Conservation (phyloP, 2,797 vertebrate species). For the Taenioides sp. region DNA sequence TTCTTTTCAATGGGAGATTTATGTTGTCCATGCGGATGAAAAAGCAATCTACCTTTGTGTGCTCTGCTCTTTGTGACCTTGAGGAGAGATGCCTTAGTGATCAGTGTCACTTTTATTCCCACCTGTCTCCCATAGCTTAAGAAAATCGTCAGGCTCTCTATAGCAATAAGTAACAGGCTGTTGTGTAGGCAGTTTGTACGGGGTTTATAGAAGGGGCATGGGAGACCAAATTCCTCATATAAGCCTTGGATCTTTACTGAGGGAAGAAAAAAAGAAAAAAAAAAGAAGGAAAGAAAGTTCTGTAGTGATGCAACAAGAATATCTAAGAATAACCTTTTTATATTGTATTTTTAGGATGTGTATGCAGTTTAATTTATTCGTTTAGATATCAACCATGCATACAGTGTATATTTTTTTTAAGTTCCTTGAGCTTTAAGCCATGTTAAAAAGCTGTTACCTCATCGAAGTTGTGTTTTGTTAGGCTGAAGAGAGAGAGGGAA, state of each 20-base stretch:
- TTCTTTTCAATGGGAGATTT: conserved; percentile 32
- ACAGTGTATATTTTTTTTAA: too few relatives aligned
- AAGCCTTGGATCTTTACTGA: conserved; percentile 17
- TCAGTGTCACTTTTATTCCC: conserved; percentile 45
- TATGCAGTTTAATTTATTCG: background rate
- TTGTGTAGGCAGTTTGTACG: conserved; percentile 17
- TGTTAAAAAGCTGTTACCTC: too few relatives aligned
- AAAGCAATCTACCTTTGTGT: conserved; percentile 51
- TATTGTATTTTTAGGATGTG: background rate
- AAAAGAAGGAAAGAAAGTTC: background rate
- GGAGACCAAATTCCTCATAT: conserved; percentile 17
- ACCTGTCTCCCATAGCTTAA: conserved; percentile 20
- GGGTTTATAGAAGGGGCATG: conserved; percentile 3
- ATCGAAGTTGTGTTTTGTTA: too few relatives aligned
- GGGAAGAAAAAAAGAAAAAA: background rate
- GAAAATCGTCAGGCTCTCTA: conserved; percentile 32
- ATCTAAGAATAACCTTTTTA: background rate
- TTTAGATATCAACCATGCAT: too few relatives aligned
- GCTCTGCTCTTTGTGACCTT: conserved; percentile 54
- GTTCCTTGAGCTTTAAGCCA: too few relatives aligned
- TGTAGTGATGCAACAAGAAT: background rate
- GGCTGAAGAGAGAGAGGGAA: too few relatives aligned
- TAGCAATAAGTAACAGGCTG: conserved; percentile 35
- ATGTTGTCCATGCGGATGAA: conserved; percentile 35
- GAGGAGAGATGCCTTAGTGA: conserved; percentile 37